Conservation (phyloP, 2,888 invertebrate genomes). For the Patella caerulea region DNA sequence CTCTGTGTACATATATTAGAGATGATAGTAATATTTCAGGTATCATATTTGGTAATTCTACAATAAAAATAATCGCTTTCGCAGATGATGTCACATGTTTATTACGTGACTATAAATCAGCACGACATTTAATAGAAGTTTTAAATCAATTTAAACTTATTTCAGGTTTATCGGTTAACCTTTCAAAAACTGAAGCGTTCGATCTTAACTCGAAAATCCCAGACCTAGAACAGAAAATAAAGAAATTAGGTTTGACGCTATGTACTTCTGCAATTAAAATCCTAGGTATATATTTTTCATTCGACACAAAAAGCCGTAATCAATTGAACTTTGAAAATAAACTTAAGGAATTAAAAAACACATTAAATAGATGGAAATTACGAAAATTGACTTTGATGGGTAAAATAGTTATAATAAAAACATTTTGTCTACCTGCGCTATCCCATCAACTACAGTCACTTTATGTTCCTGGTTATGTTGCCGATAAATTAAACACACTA, state of each 20-base stretch:
- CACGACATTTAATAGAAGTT: not conserved
- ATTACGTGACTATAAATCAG: too few species aligned
- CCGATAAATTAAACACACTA: not conserved
- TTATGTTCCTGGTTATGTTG: not conserved
- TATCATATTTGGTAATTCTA: not conserved
- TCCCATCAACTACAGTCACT: not conserved
- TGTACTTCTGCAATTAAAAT: not conserved
- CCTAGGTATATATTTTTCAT: not conserved
- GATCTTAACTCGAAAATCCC: not conserved
- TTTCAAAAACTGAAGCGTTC: not conserved
- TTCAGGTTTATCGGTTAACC: not conserved
- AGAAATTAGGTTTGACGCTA: not conserved
- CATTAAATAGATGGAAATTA: not conserved
- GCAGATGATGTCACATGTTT: too few species aligned
- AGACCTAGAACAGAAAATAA: not conserved
- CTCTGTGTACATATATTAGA: not conserved
- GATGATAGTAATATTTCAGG: not conserved
- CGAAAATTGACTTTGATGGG: not conserved
- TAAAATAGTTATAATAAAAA: not conserved
- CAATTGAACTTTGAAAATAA: not conserved
- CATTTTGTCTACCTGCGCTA: not conserved
- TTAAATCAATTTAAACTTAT: constrained; percentile 6
- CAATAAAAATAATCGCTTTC: not conserved
- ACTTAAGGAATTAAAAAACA: not conserved
- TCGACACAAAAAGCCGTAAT: not conserved